Conservation (phyloP, 2,797 vertebrate species). For the Mus caroli region DNA sequence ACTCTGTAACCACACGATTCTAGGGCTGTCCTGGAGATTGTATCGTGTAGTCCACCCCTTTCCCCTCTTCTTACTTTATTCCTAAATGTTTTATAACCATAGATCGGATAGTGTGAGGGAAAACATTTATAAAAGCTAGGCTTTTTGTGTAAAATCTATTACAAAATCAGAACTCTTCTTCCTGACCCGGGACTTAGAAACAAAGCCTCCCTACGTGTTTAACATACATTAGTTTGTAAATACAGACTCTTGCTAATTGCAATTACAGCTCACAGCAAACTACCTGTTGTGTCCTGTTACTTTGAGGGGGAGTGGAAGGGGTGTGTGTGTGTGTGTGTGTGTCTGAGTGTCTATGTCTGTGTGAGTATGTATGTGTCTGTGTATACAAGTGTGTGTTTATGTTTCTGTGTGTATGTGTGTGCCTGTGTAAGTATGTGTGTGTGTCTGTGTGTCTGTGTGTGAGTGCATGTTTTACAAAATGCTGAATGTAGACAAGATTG, state of each 20-base stretch:
- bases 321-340: conserved; percentile 20
- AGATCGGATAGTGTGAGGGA: conserved; percentile 30
- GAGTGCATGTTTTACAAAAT: conserved; percentile 51
- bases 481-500: conserved; percentile 47
- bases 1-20: conserved; percentile 67
- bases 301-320: background rate
- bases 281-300: conserved; percentile 76
- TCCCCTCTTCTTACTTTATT: conserved; percentile 6
- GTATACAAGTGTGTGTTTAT: background rate
- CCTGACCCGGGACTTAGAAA: conserved; percentile 49
- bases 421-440: background rate
- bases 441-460: conserved; percentile 31
- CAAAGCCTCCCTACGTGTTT: background rate
- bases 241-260: conserved; percentile 71
- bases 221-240: conserved; percentile 72
- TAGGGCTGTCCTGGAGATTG: conserved; percentile 66
- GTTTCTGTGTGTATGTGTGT: background rate
- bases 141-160: background rate
- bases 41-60: conserved; percentile 36
- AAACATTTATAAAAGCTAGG: background rate
- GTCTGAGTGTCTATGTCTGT: conserved; percentile 9
- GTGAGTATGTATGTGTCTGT: background rate
- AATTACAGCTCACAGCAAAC: conserved; percentile 61
- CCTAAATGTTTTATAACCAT: conserved; percentile 41
- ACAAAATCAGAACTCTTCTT: conserved; percentile 25